Percentiles rank a stretch among this genome's conserved stretches.
These are phyloP conservation scores for Macrocentrus cingulum DNA, from an alignment of 1,140 invertebrate genomes.

Conservation along the genomic window DNA sequence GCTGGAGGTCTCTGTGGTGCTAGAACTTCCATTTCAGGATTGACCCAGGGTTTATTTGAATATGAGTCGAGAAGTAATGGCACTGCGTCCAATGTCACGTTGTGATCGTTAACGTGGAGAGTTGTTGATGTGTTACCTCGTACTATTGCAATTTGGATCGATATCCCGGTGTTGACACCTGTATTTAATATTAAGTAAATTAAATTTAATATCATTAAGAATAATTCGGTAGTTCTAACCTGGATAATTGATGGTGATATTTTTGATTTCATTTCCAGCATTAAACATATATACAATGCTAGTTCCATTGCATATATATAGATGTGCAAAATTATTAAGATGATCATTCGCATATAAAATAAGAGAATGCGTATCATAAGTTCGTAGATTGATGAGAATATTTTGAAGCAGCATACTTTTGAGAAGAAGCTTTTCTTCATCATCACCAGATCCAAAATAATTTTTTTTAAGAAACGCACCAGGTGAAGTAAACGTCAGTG, in stretches of 20 bases:
- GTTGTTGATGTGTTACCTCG: slow-evolving; percentile 72
- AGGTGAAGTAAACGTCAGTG: slow-evolving; percentile 81
- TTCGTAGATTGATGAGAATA: slow-evolving; percentile 83
- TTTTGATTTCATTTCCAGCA: slow-evolving; percentile 75
- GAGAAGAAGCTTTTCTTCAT: slow-evolving; percentile 64
- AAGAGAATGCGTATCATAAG: slow-evolving; percentile 78
- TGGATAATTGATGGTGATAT: slow-evolving; percentile 73
- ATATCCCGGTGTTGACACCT: slow-evolving; percentile 76
- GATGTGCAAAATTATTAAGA: slow-evolving; percentile 89
- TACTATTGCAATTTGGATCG: slow-evolving; percentile 82
- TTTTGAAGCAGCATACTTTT: slow-evolving; percentile 76
- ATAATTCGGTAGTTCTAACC: too few species aligned
- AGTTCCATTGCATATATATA: slow-evolving; percentile 78
- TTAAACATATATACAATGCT: slow-evolving; percentile 83
- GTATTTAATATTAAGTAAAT: too few species aligned
- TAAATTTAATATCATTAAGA: too few species aligned
- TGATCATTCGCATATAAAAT: slow-evolving; percentile 91
- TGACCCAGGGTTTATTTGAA: slow-evolving; percentile 82
- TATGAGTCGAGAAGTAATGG: slow-evolving; percentile 73
- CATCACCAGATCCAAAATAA: slow-evolving; percentile 66
- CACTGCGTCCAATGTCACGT: slow-evolving; percentile 69
- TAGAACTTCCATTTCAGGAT: slow-evolving; percentile 80
- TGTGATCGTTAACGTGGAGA: slow-evolving; percentile 82
- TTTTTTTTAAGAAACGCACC: slow-evolving; percentile 79
- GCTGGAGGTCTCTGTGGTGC: slow-evolving; percentile 80